Evolutionary conservation across 2,113 vertebrate genomes (phyloP), one percentile per base, ranked within the genome.

Genomic region (Puntigrus tetrazona): DNA sequence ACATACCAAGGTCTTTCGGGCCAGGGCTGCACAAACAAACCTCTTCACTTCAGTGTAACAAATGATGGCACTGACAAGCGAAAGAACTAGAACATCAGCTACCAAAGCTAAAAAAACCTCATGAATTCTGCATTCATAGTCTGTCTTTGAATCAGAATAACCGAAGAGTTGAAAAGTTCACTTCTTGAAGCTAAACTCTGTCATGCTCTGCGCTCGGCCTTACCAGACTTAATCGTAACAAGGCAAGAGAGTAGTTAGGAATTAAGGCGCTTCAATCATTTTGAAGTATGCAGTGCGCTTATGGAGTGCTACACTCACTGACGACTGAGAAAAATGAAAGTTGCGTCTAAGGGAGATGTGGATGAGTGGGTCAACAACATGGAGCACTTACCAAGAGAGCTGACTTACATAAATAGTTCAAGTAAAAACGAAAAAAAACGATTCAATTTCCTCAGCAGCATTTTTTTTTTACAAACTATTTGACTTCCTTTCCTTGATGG

Each of bases 91-190:
- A 38, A 59, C 31, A 38, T 78, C 52, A 38, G 13, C 31, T 57
- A 57, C 50, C 11, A 55, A 10, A 57, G 75, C 50, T n/a, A 38
- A 70, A 36, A 69, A 69, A n/a, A 16, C 20, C 38, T 10, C 22
- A 59, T 78, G 13, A 78, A 78, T 41, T 57, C n/a, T 78, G 75
- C 52, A 57, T 57, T 59, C 31, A 25, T 38, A 16, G 11, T 7
- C 20, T 16, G 27, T 52, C 52, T 78, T 38, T 77, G 22, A 34
- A 57, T 59, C 20, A 16, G 29, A 7, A 38, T 25, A 59, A 55
- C 74, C 11, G 9, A 55, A 38, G 27, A 77, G 74, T 77, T 77
- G 50, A 77, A 77, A 59, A 78, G 75, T 77, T 57, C 11, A 36
- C 29, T 34, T 50, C 74, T 55, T 76, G 74, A 34, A 47, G 20